phyloP scores from a whole-genome alignment of 2,888 invertebrate genomes.

The Rhorus exstirpatorius region DNA sequence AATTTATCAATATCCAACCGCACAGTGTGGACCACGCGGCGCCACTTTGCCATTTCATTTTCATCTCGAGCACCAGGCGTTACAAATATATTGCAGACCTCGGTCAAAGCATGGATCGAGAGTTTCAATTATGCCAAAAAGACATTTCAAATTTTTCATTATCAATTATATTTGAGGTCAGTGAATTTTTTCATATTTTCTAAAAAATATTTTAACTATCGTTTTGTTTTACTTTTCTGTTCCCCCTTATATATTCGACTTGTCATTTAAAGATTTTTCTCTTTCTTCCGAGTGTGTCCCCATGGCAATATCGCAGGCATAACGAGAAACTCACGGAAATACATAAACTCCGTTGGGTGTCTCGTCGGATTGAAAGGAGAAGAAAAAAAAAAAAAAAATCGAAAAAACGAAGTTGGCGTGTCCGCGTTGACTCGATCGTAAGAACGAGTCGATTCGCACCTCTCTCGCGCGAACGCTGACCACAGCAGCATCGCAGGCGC shows the following conservation, averaged over 20 bases:
- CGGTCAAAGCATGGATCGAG: no score
- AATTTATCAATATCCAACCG: conserved; percentile 83
- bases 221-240: no score
- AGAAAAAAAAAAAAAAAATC: conserved; percentile 69
- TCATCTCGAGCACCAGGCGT: neutral
- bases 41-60: conserved; percentile 49
- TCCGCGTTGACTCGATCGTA: conserved; percentile 80
- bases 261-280: no score
- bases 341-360: conserved; percentile 36
- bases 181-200: no score
- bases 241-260: no score
- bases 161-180: no score
- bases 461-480: conserved; percentile 64
- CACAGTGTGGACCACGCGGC: conserved; percentile 43
- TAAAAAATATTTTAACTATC: no score
- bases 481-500: conserved; percentile 39
- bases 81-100: no score
- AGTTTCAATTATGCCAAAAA: no score
- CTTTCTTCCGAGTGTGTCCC: neutral
- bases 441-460: conserved; percentile 83
- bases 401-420: conserved; percentile 59
- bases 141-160: no score
- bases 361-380: neutral
- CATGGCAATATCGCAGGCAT: conserved; percentile 8
- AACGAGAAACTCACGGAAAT: conserved; percentile 46